Evolutionary conservation across 2,888 invertebrate genomes (phyloP).

Genomic region (Petrophora chlorosata): DNA sequence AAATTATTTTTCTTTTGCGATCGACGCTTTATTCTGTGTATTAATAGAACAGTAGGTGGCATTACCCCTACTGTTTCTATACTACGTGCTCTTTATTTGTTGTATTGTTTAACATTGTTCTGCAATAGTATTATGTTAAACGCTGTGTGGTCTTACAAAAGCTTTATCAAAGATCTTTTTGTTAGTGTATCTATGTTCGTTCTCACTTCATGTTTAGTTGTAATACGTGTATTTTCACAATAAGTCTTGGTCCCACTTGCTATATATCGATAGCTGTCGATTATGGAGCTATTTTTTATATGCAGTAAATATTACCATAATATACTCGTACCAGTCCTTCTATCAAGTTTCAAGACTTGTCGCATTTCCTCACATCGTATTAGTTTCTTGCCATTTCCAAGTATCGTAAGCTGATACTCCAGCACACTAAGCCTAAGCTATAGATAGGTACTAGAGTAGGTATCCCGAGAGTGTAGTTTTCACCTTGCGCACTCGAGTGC

Average conservation of each 20-base stretch:
- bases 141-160: constrained; percentile 19
- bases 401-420: constrained; percentile 17
- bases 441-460: not conserved
- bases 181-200: constrained; percentile 3
- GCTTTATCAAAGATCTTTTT: constrained; percentile 19
- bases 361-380: constrained; percentile 9
- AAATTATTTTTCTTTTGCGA: too few relatives aligned
- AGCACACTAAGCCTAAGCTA: not conserved
- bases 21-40: too few relatives aligned
- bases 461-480: constrained; percentile 49
- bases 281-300: too few relatives aligned
- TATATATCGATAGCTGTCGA: too few relatives aligned
- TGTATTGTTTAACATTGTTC: constrained; percentile 15
- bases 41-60: not conserved
- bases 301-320: too few relatives aligned
- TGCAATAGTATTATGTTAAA: constrained; percentile 15
- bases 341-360: too few relatives aligned
- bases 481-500: constrained; percentile 48
- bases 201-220: constrained; percentile 6
- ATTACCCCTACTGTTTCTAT: constrained; percentile 1
- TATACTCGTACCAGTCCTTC: too few relatives aligned
- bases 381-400: constrained; percentile 14
- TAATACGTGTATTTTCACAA: too few relatives aligned
- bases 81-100: not conserved
- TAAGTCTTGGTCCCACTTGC: too few relatives aligned